Evolutionary conservation across 2,888 invertebrate genomes (phyloP), one percentile per base, ranked within the genome.

Genomic region (Tipula lateralis): DNA sequence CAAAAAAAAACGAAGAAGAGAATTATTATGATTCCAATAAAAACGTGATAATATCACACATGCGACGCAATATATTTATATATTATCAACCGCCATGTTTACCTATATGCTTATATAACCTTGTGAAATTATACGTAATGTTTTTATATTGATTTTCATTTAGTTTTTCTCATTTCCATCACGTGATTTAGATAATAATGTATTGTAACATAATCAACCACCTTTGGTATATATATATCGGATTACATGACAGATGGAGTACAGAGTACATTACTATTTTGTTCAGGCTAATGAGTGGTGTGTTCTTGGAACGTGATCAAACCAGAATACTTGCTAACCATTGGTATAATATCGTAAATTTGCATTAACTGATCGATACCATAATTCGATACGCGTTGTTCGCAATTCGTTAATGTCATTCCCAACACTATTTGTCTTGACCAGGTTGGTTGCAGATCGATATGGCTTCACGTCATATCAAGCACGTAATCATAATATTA

Each of bases 31-130:
- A 66, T n/a, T 24, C 66, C 24, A 66, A 66, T 66, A 24, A 66
- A 19, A 66, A 66, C 66, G 66, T 66, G 66, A 66, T 66, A 66
- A 66, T 24, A 66, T 66, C 66, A 66, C 66, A 66, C 66, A 66
- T 66, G 66, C 66, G 66, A 66, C 66, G 66, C 66, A 66, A 66
- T 66, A 66, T 16, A 39, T 32, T 4, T 32, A 32, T 32, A 32
- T 36, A n/a, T 13, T n/a, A 44, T 44, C 44, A 16, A 44, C 44
- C 1, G n/a, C 44, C 44, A 36, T 44, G 16, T 66, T 66, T 66
- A 66, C 66, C 66, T 66, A 66, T 24, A 66, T 66, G 24, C 66
- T 24, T 24, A n/a, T n/a, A n/a, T n/a, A 66, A 13, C 66, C 66
- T 66, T 66, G n/a, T n/a, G 24, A 9, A 44, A 24, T 24, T 24